Conservation (phyloP, 2,888 invertebrate genomes). For the Lochmaea crataegi region DNA sequence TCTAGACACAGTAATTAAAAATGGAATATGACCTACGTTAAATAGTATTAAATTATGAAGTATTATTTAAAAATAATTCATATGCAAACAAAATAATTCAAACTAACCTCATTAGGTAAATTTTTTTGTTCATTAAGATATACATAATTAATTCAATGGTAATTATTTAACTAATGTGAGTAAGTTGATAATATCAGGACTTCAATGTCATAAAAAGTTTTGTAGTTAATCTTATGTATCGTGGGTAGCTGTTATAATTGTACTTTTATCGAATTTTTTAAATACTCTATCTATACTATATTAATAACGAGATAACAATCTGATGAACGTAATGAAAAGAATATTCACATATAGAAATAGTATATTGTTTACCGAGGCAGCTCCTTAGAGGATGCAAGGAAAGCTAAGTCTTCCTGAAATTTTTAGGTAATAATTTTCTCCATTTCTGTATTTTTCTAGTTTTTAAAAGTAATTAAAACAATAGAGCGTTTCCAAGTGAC, state of each 20-base stretch:
- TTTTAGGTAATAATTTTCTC: too few species aligned
- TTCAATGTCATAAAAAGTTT: background rate
- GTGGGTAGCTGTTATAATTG: background rate
- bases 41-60: background rate
- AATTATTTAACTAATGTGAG: background rate
- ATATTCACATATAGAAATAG: too few species aligned
- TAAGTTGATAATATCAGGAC: background rate
- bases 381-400: too few species aligned
- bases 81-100: background rate
- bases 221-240: background rate
- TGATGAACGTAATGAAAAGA: too few species aligned
- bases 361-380: too few species aligned
- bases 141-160: background rate
- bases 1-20: too few species aligned
- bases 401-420: too few species aligned
- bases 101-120: background rate
- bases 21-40: background rate
- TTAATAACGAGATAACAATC: too few species aligned
- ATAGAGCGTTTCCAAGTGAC: too few species aligned
- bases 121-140: background rate
- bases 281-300: too few species aligned
- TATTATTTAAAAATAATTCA: background rate
- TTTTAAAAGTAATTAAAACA: too few species aligned
- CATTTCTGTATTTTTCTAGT: too few species aligned
- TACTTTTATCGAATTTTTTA: background rate